A percentile compares a stretch with the other conserved stretches of the same genome.
Evolutionary conservation across 2,888 invertebrate genomes (phyloP).

Genomic region (Hylaea fasciaria): DNA sequence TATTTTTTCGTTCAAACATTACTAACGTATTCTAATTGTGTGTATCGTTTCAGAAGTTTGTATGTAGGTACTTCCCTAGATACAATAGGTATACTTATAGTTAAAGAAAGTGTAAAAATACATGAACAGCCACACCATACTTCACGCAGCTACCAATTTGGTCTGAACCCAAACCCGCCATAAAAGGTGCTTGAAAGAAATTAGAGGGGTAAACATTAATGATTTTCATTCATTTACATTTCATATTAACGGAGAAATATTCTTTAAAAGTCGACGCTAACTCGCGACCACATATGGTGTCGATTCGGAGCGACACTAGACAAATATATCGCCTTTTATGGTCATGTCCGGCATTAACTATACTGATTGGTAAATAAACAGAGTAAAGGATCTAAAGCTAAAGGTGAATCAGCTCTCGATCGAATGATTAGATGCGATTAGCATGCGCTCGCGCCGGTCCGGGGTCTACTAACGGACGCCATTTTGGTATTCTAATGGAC

Average conservation of each 20-base stretch:
- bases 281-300: constrained; percentile 78
- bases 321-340: constrained; percentile 82
- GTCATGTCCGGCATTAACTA: constrained; percentile 71
- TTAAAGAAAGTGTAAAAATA: too few species aligned
- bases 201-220: constrained; percentile 76
- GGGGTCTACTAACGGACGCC: constrained; percentile 50
- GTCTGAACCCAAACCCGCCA: constrained; percentile 52
- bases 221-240: constrained; percentile 77
- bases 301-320: constrained; percentile 79
- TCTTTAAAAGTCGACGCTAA: constrained; percentile 72
- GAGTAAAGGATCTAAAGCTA: constrained; percentile 65
- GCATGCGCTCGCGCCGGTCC: constrained; percentile 66
- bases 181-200: constrained; percentile 65
- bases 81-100: too few species aligned
- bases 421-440: constrained; percentile 82
- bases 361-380: constrained; percentile 82
- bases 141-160: not conserved
- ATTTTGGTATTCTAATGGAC: not conserved
- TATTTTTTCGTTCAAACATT: too few species aligned
- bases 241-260: constrained; percentile 74
- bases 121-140: not conserved
- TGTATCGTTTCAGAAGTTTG: too few species aligned
- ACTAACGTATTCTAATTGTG: too few species aligned
- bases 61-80: too few species aligned
- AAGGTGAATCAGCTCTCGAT: constrained; percentile 82